Conservation (phyloP, 2,113 vertebrate species). For the Poecile atricapillus region DNA sequence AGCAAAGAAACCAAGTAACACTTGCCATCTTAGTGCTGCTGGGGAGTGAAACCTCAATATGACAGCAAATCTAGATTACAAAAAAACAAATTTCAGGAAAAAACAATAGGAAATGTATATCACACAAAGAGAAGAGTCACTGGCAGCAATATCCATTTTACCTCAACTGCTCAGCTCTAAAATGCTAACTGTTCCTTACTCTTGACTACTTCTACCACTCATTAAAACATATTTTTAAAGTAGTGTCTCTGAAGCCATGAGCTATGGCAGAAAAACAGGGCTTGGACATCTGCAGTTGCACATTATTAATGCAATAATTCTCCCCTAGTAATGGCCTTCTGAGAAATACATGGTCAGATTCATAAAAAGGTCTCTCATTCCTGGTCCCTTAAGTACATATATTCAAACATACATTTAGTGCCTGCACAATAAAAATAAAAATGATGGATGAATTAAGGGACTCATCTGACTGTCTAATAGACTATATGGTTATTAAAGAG, state of each 20-base stretch:
- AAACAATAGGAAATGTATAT: not conserved
- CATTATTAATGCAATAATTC: conserved; percentile 14
- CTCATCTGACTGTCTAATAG: not conserved
- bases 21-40: not conserved
- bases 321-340: not conserved
- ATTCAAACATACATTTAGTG: not conserved
- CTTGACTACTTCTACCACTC: not conserved
- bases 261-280: not conserved
- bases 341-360: not conserved
- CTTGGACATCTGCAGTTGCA: not conserved
- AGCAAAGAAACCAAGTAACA: not conserved
- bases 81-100: not conserved
- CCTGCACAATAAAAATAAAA: not conserved
- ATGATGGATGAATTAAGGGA: not conserved
- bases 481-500: not conserved
- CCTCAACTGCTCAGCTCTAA: not conserved
- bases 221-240: not conserved
- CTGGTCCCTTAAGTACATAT: not conserved
- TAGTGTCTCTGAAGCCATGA: not conserved
- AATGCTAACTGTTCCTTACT: not conserved
- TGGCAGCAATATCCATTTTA: not conserved
- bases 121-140: not conserved
- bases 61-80: not conserved
- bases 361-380: not conserved
- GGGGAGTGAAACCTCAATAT: not conserved